These are phyloP conservation scores for Coccyzus lansbergi DNA, from an alignment of 2,797 vertebrate genomes.

Conservation along the genomic window DNA sequence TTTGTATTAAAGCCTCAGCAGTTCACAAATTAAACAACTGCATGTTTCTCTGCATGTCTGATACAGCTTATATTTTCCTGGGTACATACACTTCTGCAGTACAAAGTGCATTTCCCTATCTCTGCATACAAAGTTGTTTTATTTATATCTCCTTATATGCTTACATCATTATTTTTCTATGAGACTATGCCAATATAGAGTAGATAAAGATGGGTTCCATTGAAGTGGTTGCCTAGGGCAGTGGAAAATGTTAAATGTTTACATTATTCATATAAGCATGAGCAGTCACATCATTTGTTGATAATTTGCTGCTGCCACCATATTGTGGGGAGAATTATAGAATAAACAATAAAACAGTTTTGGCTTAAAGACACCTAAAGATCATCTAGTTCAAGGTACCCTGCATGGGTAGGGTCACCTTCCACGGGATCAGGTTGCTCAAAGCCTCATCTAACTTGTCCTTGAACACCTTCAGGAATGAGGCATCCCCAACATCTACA, in stretches of 20 bases:
- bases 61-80: neutral
- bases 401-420: no score
- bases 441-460: no score
- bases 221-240: neutral
- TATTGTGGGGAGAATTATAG: neutral
- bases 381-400: no score
- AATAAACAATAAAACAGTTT: no score
- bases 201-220: neutral
- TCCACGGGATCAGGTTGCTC: no score
- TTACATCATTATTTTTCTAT: neutral
- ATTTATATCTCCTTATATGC: neutral
- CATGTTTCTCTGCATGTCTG: neutral
- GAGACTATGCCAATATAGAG: neutral
- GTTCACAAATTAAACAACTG: neutral
- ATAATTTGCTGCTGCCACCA: neutral
- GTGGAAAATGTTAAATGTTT: neutral
- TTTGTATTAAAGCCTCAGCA: conserved; percentile 17
- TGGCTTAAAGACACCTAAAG: no score
- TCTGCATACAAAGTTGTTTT: neutral
- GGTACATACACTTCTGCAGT: neutral
- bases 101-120: neutral
- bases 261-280: neutral
- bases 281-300: neutral
- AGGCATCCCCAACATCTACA: no score
- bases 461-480: no score